A percentile compares a stretch with the other conserved stretches of the same genome.
These are phyloP conservation scores for Caerostris extrusa DNA, from an alignment of 1,140 invertebrate species.

Conservation along the genomic window DNA sequence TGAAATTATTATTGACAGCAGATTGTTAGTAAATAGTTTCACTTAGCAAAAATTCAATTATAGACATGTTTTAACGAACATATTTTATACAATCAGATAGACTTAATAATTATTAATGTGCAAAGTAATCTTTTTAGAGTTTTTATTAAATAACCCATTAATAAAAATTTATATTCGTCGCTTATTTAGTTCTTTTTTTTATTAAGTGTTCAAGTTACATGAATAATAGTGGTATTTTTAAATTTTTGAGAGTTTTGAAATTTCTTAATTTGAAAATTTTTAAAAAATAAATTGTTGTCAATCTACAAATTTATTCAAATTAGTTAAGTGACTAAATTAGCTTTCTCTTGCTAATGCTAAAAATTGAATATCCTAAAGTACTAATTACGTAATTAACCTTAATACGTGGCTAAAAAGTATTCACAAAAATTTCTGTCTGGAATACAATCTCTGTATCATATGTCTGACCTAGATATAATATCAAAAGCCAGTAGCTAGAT, in stretches of 20 bases:
- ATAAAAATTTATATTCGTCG: too few species aligned
- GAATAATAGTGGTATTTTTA: not conserved
- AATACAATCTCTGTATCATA: not conserved
- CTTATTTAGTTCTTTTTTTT: not conserved
- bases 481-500: not conserved
- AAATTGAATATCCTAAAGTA: not conserved
- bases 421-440: not conserved
- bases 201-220: not conserved
- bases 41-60: too few species aligned
- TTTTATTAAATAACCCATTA: too few species aligned
- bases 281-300: not conserved
- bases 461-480: slow-evolving; percentile 15
- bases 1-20: too few species aligned
- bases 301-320: not conserved
- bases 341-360: not conserved
- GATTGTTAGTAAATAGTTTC: too few species aligned
- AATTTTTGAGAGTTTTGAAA: not conserved
- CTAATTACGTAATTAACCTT: not conserved
- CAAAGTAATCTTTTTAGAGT: too few species aligned
- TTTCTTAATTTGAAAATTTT: not conserved
- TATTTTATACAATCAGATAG: too few species aligned
- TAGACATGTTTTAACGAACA: too few species aligned
- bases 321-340: not conserved
- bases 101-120: too few species aligned
- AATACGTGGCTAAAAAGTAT: not conserved